Percentiles rank a stretch among this genome's conserved stretches.
Evolutionary conservation across 2,888 invertebrate genomes (phyloP).

Genomic region (Ectemnius cavifrons): DNA sequence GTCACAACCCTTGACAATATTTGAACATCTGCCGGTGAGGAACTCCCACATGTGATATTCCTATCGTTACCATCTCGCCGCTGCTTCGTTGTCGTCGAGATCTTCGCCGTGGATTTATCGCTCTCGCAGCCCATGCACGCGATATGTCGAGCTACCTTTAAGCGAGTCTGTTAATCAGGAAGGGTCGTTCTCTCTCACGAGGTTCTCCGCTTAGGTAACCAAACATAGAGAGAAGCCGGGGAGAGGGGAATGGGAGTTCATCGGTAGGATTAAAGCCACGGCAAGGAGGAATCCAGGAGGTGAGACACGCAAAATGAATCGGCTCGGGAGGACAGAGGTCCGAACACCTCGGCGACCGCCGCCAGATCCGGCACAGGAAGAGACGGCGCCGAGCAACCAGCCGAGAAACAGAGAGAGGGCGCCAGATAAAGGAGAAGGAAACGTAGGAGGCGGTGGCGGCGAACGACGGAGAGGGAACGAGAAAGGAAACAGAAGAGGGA

Average conservation of each 20-base stretch:
- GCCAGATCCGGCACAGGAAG: constrained; percentile 5
- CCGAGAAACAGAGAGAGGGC: constrained; percentile 14
- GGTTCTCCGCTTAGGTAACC: no score
- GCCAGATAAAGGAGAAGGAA: constrained; percentile 16
- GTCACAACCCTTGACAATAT: constrained; percentile 5
- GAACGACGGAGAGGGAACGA: constrained; percentile 37
- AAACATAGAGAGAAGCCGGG: no score
- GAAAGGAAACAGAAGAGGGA: constrained; percentile 39
- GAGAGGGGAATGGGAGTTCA: no score
- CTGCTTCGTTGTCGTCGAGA: no score
- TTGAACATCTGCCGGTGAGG: constrained; percentile 20
- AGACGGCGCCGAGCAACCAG: constrained; percentile 19
- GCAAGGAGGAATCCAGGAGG: background rate
- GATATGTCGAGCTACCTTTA: no score
- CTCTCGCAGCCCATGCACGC: no score
- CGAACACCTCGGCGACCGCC: constrained; percentile 62
- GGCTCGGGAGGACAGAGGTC: constrained; percentile 60
- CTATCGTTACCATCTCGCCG: no score
- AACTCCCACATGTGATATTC: background rate
- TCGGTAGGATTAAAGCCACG: background rate
- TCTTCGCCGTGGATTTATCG: no score
- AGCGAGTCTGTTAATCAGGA: no score
- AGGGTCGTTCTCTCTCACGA: no score
- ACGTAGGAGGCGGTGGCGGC: constrained; percentile 42
- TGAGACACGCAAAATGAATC: constrained; percentile 47